phyloP scores from a whole-genome alignment of 2,113 vertebrate species.

The Eublepharis macularius region DNA sequence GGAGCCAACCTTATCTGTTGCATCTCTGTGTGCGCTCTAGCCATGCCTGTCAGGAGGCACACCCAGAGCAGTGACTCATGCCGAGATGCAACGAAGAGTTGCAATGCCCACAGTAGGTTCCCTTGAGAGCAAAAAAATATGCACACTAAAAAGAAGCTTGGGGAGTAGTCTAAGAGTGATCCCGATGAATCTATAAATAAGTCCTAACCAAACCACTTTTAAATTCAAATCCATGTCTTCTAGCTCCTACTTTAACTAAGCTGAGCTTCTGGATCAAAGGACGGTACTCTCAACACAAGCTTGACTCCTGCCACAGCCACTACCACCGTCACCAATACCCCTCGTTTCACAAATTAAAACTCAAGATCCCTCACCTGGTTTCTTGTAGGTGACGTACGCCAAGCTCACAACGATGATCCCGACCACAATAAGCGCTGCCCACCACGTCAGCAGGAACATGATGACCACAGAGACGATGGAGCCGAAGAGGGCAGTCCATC shows the following conservation, averaged over 20 bases:
- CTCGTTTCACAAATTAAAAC: neutral
- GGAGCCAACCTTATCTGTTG: too few species aligned
- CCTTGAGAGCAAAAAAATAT: neutral
- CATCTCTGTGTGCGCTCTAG: neutral
- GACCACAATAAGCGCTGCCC: constrained; percentile 73
- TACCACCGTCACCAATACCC: neutral
- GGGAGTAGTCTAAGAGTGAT: neutral
- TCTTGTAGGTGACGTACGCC: constrained; percentile 75
- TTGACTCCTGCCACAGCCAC: neutral
- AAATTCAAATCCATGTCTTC: neutral
- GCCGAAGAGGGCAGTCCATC: constrained; percentile 75
- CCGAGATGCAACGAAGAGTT: too few species aligned
- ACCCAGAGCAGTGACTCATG: too few species aligned
- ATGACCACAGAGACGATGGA: constrained; percentile 73
- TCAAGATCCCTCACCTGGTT: constrained; percentile 66
- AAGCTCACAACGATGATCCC: constrained; percentile 73
- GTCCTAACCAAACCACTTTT: too few species aligned
- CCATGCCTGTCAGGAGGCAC: neutral
- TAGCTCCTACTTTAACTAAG: neutral
- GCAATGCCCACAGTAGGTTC: neutral
- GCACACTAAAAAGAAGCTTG: neutral
- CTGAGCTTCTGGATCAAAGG: neutral
- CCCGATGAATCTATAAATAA: neutral
- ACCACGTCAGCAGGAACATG: constrained; percentile 82
- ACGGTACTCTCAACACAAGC: too few species aligned